Conservation (phyloP, 53 echinoderm and acorn worm genomes). For the Arbacia lixula region DNA sequence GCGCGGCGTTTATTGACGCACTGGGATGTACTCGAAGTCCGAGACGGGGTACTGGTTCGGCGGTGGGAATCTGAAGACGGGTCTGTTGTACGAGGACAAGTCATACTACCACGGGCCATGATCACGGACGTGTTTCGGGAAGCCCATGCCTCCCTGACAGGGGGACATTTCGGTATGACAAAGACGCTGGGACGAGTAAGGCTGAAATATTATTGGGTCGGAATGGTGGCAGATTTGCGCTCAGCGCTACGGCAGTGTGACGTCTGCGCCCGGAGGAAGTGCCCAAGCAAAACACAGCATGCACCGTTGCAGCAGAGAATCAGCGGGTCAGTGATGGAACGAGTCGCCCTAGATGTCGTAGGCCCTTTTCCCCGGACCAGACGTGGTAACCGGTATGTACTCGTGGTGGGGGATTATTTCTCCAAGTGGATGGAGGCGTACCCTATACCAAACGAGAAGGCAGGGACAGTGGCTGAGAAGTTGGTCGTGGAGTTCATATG, state of each 20-base stretch:
- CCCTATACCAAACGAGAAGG: constrained; percentile 4
- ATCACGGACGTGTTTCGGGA: background rate
- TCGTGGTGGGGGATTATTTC: constrained; percentile 15
- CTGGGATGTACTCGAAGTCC: background rate
- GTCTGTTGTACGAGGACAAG: background rate
- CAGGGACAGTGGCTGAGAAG: constrained; percentile 10
- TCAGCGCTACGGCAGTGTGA: constrained; percentile 4
- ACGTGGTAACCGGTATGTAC: constrained; percentile 4
- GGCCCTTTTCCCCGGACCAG: constrained; percentile 1
- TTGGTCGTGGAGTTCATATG: constrained; percentile 9
- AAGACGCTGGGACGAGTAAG: constrained; percentile 1
- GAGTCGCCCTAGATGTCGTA: constrained; percentile 8
- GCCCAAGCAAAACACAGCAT: background rate
- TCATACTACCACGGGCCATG: background rate
- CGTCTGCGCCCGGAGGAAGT: constrained; percentile 7
- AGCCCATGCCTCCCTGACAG: background rate
- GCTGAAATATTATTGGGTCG: constrained; percentile 17
- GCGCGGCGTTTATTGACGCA: background rate
- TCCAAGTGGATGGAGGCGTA: constrained; percentile 28
- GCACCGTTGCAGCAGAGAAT: constrained; percentile 7
- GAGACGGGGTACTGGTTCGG: background rate
- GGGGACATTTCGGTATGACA: constrained; percentile 15
- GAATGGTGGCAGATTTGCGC: background rate
- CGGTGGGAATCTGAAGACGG: background rate
- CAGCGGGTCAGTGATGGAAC: background rate